Percentiles rank a stretch among this genome's conserved stretches.
Conservation (phyloP, 2,888 invertebrate genomes). For the Leptarthrus brevirostris region DNA sequence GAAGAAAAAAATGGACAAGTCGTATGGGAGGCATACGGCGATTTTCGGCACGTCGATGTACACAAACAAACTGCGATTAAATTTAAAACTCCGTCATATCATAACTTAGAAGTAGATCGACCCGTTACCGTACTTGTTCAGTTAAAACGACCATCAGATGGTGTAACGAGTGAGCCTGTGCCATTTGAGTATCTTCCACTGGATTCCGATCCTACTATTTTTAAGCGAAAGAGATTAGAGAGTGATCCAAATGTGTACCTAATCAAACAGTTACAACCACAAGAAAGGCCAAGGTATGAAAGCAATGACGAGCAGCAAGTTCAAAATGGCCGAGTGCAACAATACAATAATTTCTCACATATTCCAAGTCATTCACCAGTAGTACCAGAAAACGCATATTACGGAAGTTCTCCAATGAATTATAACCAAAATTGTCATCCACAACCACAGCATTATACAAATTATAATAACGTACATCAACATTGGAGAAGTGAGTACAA, state of each 20-base stretch:
- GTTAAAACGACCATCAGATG: constrained; percentile 85
- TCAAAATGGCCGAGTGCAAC: constrained; percentile 50
- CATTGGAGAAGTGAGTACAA: neutral
- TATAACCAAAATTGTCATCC: constrained; percentile 28
- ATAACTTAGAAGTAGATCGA: constrained; percentile 74
- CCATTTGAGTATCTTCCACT: constrained; percentile 87
- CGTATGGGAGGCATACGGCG: constrained; percentile 86
- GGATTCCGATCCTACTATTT: constrained; percentile 82
- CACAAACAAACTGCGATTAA: constrained; percentile 92
- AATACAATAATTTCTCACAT: constrained; percentile 9
- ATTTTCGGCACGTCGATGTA: constrained; percentile 82
- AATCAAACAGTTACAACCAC: constrained; percentile 69
- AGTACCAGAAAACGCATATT: constrained; percentile 59
- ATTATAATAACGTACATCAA: neutral
- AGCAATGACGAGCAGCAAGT: constrained; percentile 58
- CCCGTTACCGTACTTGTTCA: constrained; percentile 84
- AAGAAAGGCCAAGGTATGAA: too few relatives aligned
- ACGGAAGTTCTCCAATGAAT: constrained; percentile 47
- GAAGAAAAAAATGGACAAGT: constrained; percentile 77
- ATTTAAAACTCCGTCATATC: constrained; percentile 84
- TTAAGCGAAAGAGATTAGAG: constrained; percentile 73
- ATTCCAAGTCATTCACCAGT: constrained; percentile 64
- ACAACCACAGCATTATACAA: neutral
- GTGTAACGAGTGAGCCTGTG: constrained; percentile 82
- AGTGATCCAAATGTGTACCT: constrained; percentile 72